Evolutionary conservation across 2,113 vertebrate species (phyloP).

Genomic region (Brachypodius melanocephalos): DNA sequence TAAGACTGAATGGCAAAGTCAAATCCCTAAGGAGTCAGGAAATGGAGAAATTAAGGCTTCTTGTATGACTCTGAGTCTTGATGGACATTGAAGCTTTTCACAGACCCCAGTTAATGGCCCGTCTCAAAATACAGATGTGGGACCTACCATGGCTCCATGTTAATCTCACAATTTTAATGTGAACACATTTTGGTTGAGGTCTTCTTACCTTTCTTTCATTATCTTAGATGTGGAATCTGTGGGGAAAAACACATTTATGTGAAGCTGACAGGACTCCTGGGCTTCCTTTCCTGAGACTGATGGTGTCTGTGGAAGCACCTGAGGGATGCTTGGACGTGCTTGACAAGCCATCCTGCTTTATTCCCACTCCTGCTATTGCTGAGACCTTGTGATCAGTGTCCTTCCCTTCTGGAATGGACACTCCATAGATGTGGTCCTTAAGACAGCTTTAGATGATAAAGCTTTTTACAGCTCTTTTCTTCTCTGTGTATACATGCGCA

Average conservation of each 20-base stretch:
- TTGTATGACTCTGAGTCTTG: not conserved
- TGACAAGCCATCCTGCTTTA: not conserved
- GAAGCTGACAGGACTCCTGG: not conserved
- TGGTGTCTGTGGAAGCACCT: rapidly evolving
- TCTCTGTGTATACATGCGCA: not conserved
- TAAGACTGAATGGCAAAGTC: not conserved
- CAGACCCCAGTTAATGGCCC: not conserved
- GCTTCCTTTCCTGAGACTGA: not conserved
- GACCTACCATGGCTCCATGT: not conserved
- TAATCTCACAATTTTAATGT: not conserved
- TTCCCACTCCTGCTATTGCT: not conserved
- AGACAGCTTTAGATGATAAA: not conserved
- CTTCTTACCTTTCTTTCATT: not conserved
- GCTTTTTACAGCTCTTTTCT: not conserved
- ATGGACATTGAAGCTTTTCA: not conserved
- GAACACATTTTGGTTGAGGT: not conserved
- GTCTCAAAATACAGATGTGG: not conserved
- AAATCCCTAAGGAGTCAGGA: not conserved
- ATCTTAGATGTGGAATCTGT: not conserved
- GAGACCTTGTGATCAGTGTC: not conserved
- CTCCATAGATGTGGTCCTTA: not conserved
- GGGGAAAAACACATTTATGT: not conserved
- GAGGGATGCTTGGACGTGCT: not conserved
- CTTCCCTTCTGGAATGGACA: not conserved
- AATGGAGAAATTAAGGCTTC: not conserved